Base-by-base conservation (phyloP, 2,888 invertebrate species). In the Dione vanillae region DNA sequence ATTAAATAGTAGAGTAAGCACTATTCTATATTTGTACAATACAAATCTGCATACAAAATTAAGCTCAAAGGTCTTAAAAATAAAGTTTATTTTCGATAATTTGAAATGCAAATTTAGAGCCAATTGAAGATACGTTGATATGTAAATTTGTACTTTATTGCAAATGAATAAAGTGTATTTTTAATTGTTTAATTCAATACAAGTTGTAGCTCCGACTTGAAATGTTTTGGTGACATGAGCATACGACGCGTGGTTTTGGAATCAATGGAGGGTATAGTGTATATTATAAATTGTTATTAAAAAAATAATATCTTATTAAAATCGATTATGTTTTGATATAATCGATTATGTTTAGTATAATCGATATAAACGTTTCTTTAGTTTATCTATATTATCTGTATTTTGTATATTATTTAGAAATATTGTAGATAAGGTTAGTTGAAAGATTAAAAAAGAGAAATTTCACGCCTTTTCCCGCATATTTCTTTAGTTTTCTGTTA, bases 211-310 rank as follows among this genome's bases (percentile, higher is more conserved):
- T 83, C 84, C 81, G 82, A 88, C 87, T 88, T 89, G 88, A 91
- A 91, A 92, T 92, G 92, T 92, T 91, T 92, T 92, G 92, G 92
- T 93, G 92, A 93, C 93, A 93, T 89, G 91, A 85, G 83, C 85
- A 84, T 86, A 85, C 85, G 87, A 83, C 80, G 82, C 75, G 76
- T 75, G 81, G 78, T 78, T 80, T 81, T 67, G 79, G 81, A 40
- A 56, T 5, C 56, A 11, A 56, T 56, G 37, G 56, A 56, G 56
- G 2, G 3, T 16, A 2, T 56, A 37, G 37, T 56, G 11, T 16
- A 3, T 11, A 40, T 40, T 37, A 56, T 37, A 54, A 54, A 47
- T 5, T 40, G 27, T 27, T 27, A 27, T 27, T 27, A 3, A 27
- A 27, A 27, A 27, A 27, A 27, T 3, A 27, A 27, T 27, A 27